These are phyloP conservation scores for Drosophila varians DNA, from an alignment of 1,140 invertebrate genomes.

Conservation along the genomic window DNA sequence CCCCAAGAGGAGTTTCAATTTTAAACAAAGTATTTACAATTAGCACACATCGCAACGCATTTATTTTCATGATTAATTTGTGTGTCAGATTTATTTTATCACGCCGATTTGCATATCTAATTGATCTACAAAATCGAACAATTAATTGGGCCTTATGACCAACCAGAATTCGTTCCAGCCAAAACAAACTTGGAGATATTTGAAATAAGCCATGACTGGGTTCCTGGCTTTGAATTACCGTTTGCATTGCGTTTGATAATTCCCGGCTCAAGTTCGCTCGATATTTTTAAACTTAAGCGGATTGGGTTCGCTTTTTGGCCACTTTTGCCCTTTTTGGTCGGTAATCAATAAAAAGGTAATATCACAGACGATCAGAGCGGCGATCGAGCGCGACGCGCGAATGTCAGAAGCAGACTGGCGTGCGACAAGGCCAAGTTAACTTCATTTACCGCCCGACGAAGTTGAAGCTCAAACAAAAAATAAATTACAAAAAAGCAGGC, in stretches of 20 bases:
- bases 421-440: conserved; percentile 72
- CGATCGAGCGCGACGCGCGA: conserved; percentile 55
- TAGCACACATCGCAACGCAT: background rate
- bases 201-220: conserved; percentile 1
- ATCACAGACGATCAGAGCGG: conserved; percentile 44
- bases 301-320: conserved; percentile 37
- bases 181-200: conserved; percentile 20
- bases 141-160: conserved; percentile 40
- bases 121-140: conserved; percentile 44
- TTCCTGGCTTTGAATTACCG: conserved; percentile 55
- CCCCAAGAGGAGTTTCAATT: background rate
- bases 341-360: conserved; percentile 49
- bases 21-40: conserved; percentile 1
- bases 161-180: conserved; percentile 37
- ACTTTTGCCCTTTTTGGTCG: conserved; percentile 38
- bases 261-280: conserved; percentile 44
- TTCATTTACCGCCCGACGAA: conserved; percentile 65
- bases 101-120: conserved; percentile 48
- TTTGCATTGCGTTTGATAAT: conserved; percentile 46
- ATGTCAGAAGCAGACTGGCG: conserved; percentile 65
- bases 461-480: conserved; percentile 28
- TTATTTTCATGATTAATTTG: conserved; percentile 24
- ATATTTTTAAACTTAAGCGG: conserved; percentile 56
- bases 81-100: conserved; percentile 14
- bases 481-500: conserved; percentile 32